Conservation (phyloP, 2,113 vertebrate species). For the Trematocara variabile region DNA sequence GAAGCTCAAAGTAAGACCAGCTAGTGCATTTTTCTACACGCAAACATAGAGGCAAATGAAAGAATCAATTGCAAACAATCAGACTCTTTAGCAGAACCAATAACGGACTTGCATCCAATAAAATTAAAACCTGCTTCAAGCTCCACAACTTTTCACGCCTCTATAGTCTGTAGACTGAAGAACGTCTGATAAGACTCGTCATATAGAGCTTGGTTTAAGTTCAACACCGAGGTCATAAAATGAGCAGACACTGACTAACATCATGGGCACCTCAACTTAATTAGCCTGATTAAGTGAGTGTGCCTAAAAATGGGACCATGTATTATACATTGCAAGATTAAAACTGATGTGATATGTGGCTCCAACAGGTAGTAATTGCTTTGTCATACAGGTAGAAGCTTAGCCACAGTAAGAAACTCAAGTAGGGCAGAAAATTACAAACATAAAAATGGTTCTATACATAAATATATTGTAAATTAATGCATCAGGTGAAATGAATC, state of each 20-base stretch:
- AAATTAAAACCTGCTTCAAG: constrained; percentile 18
- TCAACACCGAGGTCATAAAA: neutral
- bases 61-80: constrained; percentile 24
- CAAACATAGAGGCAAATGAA: neutral
- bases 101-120: neutral
- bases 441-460: neutral
- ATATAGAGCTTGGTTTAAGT: neutral
- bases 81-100: constrained; percentile 9
- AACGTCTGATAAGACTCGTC: neutral
- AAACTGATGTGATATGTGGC: neutral
- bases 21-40: neutral
- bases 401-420: neutral
- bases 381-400: neutral
- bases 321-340: constrained; percentile 25
- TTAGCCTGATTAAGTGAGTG: constrained; percentile 34
- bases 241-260: constrained; percentile 2
- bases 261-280: constrained; percentile 25
- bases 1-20: neutral
- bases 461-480: neutral
- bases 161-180: neutral
- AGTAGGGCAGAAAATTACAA: neutral
- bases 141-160: neutral
- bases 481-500: neutral
- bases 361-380: neutral
- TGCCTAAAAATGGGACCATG: constrained; percentile 39